Conservation (phyloP, 2,888 invertebrate species). For the Drosophila vallismaia region DNA sequence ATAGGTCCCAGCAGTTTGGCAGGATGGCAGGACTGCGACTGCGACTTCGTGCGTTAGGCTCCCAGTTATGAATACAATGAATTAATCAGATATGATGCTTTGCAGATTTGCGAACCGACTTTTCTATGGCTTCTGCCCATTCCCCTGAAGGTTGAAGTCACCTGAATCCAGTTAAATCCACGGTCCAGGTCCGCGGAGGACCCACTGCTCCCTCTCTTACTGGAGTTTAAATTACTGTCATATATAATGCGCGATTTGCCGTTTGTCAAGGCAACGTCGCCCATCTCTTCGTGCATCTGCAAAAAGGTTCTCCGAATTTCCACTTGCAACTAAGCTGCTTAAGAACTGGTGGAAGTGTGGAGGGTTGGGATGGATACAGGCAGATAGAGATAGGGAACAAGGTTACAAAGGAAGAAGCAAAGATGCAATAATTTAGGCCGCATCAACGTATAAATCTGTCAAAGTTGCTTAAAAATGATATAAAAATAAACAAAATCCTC, state of each 20-base stretch:
- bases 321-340: constrained; percentile 25
- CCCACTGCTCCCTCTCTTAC: neutral
- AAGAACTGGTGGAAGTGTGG: neutral
- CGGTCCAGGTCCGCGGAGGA: neutral
- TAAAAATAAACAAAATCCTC: constrained; percentile 73
- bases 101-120: too few species aligned
- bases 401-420: constrained; percentile 14
- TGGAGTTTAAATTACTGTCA: constrained; percentile 20
- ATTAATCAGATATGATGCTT: too few species aligned
- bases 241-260: constrained; percentile 19
- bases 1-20: neutral
- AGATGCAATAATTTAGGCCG: constrained; percentile 74
- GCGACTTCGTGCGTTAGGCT: too few species aligned
- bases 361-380: neutral
- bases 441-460: constrained; percentile 75
- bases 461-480: constrained; percentile 75
- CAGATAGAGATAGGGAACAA: too few species aligned
- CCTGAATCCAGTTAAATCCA: constrained; percentile 4
- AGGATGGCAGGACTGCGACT: too few species aligned
- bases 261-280: constrained; percentile 12
- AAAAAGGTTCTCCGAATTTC: constrained; percentile 23
- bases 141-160: neutral
- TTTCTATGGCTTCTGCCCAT: too few species aligned
- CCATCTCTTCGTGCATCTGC: constrained; percentile 9
- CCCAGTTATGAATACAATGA: too few species aligned